Conservation (phyloP, 2,888 invertebrate genomes). For the Eupithecia inturbata region DNA sequence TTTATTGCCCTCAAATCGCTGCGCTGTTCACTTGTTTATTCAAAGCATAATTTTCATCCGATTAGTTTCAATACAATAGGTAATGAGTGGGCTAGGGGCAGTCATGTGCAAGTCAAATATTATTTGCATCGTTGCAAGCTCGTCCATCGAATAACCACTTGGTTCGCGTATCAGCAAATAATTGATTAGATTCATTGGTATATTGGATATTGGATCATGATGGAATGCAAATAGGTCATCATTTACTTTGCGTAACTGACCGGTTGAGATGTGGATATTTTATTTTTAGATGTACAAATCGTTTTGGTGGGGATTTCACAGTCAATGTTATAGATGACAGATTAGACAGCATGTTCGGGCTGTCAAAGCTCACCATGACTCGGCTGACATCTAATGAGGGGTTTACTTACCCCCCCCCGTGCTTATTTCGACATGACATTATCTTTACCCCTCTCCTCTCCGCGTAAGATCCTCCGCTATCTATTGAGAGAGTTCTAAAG, state of each 20-base stretch:
- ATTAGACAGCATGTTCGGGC: background rate
- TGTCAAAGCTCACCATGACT: background rate
- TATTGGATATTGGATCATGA: background rate
- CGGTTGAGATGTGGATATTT: background rate
- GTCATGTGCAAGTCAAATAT: background rate
- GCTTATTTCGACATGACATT: no score
- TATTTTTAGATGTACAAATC: no score
- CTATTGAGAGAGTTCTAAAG: no score
- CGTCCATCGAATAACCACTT: slow-evolving; percentile 8
- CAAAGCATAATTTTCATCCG: background rate
- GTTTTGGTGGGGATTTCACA: no score
- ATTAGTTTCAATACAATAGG: background rate
- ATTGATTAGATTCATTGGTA: background rate
- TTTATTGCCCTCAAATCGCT: background rate
- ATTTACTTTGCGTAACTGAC: background rate
- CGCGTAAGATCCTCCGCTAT: no score
- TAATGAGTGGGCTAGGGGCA: background rate
- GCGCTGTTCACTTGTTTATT: background rate
- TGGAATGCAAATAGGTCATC: background rate
- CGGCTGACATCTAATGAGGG: background rate
- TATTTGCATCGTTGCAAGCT: slow-evolving; percentile 5
- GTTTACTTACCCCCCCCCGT: no score
- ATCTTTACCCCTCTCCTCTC: no score
- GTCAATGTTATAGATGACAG: background rate
- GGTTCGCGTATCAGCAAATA: background rate